phyloP scores from a whole-genome alignment of 2,113 vertebrate species.

The Ploceus nigricollis region DNA sequence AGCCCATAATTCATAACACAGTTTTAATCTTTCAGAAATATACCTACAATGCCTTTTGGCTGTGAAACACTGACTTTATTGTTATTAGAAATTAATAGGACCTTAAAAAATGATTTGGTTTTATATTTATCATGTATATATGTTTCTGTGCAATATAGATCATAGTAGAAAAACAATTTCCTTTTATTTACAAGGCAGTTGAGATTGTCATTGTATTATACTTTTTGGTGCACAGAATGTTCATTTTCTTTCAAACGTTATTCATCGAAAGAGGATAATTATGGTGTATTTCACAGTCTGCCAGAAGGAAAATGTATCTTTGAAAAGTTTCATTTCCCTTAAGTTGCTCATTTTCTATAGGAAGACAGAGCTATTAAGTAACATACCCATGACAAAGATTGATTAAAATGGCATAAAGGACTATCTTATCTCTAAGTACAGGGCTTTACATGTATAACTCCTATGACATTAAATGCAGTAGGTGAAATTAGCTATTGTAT shows the following conservation, averaged over 20 bases:
- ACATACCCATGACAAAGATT: conserved; percentile 47
- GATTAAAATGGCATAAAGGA: conserved; percentile 55
- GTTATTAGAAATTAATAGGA: conserved; percentile 17
- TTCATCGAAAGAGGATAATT: conserved; percentile 74
- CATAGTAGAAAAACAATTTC: conserved; percentile 64
- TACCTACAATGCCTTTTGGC: background rate
- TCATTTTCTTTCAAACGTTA: conserved; percentile 64
- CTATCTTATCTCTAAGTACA: conserved; percentile 50
- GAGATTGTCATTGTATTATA: conserved; percentile 64
- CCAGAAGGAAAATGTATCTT: conserved; percentile 76
- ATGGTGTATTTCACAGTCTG: conserved; percentile 73
- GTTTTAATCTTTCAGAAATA: background rate
- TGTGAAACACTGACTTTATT: conserved; percentile 4
- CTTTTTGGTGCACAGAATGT: conserved; percentile 61
- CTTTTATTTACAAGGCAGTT: conserved; percentile 72
- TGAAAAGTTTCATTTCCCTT: conserved; percentile 77
- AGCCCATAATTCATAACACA: background rate
- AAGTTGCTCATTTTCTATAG: conserved; percentile 75
- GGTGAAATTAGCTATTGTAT: conserved; percentile 46
- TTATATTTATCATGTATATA: conserved; percentile 38
- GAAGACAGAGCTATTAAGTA: conserved; percentile 76
- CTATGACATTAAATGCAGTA: conserved; percentile 57
- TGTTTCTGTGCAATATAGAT: conserved; percentile 40
- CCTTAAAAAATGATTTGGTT: conserved; percentile 39
- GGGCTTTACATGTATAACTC: conserved; percentile 39